Conservation (phyloP, 2,797 vertebrate genomes). For the Sebastes elongatus region DNA sequence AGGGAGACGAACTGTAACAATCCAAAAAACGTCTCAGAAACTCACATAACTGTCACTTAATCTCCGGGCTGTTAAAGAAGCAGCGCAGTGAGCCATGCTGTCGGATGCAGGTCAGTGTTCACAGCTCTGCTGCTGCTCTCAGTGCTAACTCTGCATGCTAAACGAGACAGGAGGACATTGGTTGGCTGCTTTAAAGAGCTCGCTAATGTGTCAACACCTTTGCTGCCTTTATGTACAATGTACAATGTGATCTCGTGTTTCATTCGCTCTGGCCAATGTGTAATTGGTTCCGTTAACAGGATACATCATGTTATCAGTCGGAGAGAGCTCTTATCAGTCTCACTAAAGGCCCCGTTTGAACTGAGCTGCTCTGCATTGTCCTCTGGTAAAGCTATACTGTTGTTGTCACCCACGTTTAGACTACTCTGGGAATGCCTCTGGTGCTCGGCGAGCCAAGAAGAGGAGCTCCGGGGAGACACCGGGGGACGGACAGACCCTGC, state of each 20-base stretch:
- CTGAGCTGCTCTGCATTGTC: background rate
- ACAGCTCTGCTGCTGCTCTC: background rate
- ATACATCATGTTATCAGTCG: background rate
- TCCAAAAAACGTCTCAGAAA: background rate
- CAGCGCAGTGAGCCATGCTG: conserved; percentile 62
- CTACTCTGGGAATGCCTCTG: conserved; percentile 79
- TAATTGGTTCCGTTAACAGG: background rate
- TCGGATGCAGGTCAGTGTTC: conserved; percentile 79
- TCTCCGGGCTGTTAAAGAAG: background rate
- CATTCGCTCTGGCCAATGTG: background rate
- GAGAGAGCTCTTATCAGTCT: background rate
- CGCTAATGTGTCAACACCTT: background rate
- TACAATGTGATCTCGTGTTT: background rate
- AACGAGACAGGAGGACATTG: conserved; percentile 39
- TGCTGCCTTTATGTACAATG: background rate
- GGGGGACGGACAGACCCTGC: conserved; percentile 86
- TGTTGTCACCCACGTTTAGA: conserved; percentile 65
- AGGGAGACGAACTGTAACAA: background rate
- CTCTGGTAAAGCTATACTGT: background rate
- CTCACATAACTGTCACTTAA: background rate
- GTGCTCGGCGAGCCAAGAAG: conserved; percentile 88
- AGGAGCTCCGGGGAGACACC: conserved; percentile 86
- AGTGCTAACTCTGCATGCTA: conserved; percentile 59
- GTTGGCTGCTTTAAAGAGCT: conserved; percentile 39
- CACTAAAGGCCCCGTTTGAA: conserved; percentile 1